Conservation (phyloP, 2,113 vertebrate genomes). For the Phaethornis superciliosus region DNA sequence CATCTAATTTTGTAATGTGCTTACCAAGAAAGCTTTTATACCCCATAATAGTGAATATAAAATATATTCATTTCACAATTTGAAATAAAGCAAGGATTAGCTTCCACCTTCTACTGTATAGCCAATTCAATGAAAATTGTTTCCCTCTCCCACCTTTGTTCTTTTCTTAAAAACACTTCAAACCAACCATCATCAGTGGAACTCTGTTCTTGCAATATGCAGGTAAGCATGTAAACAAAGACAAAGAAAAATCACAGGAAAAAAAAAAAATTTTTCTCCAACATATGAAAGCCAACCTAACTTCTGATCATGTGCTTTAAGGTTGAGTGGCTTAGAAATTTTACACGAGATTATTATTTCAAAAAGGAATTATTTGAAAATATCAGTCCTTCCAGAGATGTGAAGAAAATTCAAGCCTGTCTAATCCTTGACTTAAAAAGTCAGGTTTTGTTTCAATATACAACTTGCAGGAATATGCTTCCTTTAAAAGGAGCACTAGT, state of each 20-base stretch:
- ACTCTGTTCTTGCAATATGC: background rate
- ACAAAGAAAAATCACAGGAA: background rate
- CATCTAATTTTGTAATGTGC: background rate
- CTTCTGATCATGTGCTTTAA: background rate
- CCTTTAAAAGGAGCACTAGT: background rate
- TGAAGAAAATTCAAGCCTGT: background rate
- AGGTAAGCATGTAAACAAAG: background rate
- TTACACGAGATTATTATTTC: background rate
- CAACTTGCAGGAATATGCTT: background rate
- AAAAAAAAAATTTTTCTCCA: background rate
- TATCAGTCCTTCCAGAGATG: background rate
- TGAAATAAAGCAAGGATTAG: background rate
- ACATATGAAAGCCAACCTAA: background rate
- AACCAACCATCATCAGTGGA: background rate
- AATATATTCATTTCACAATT: background rate
- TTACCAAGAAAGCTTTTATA: background rate
- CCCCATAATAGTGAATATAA: background rate
- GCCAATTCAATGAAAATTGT: background rate
- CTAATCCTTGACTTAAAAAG: background rate
- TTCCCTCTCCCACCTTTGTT: background rate
- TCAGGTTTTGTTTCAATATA: background rate
- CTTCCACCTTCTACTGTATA: background rate
- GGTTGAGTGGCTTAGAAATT: background rate
- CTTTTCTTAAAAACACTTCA: background rate
- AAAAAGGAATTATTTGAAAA: background rate